Evolutionary conservation across 2,113 vertebrate genomes (phyloP), one percentile per base, ranked within the genome.

Genomic region (Turnix velox): DNA sequence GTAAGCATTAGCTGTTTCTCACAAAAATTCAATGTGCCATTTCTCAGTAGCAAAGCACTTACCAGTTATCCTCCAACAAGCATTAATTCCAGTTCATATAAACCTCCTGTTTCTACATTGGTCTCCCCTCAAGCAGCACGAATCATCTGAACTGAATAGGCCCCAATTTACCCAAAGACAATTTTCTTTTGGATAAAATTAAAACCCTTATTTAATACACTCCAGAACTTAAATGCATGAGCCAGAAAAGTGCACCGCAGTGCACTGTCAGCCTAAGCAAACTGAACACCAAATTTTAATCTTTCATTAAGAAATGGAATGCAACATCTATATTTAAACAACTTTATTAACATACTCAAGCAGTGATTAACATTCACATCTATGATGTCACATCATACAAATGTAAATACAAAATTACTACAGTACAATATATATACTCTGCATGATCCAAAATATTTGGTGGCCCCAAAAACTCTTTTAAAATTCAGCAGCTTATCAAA

Each of bases 341-440:
- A 98, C 96, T 99, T 99, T 99, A 99, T 99, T 99, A 98, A 99
- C 98, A 99, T 98, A 98, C 98, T 99, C 98, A 99, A 99, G 99
- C 98, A 99, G 98, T 99, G 98, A 98, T 99, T 99, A 98, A 98
- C 98, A 99, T 98, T 98, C 98, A 99, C 98, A 98, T 98, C 98
- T 98, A 99, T 97, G 97, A 97, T 97, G 96, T 98, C 98, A 99
- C 98, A 98, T 99, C 98, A 98, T 99, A 99, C 98, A 99, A 99
- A 99, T 98, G 98, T 99, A 98, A 97, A 98, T 99, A 99, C 99
- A 99, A 99, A 99, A 99, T 98, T 99, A 99, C 98, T 99, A 99
- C 99, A 99, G 98, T 99, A 99, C 98, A 99, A 99, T 99, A 99
- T 99, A 99, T 98, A 99, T 98, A 99, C 98, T 99, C 98, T 99